Base-by-base conservation (phyloP, 1,140 invertebrate species). In the Drosophila kanapiae region DNA sequence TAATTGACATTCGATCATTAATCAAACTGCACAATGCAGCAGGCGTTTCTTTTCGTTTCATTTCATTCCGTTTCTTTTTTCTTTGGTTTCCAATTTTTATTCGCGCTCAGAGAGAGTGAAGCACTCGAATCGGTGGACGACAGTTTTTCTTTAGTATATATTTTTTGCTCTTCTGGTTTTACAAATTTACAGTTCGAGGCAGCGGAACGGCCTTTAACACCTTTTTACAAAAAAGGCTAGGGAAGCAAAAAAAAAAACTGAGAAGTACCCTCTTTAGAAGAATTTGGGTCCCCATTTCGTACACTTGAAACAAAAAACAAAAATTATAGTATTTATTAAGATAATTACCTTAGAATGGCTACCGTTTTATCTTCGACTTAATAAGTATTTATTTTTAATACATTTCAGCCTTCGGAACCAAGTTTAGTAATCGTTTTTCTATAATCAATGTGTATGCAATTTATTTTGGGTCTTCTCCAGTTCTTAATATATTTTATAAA, bases 1-100 rank as follows among this genome's bases (percentile, higher is more conserved):
- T 91, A 92, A 92, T 92, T 92, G 91, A 92, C 91, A 84, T 74
- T 82, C 68, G 81, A 92, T 91, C 91, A 92, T 92, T 92, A 92
- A 92, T 92, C 91, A 92, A 92, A 82, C 57, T 88, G 86, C 91
- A 92, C 78, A 92, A 85, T 91, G 91, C 91, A 91, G 85, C 85
- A 91, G 82, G 80, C 84, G 77, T 83, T 86, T 86, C 90, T 78
- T 76, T 88, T 88, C 70, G 78, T 76, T 68, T 72, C 18, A 49
- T 59, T 72, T 72, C 13, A 74, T 76, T 87, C 48, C 74, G 78
- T 79, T 85, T 84, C 76, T 68, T 87, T 88, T 88, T 80, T 63
- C 51, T 71, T 70, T 9, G 37, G 37, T 31, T 56, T 54, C 56
- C 40, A 57, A 61, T 33, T 76, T 71, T 40, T 51, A 72, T 72